phyloP scores from a whole-genome alignment of 2,113 vertebrate genomes.

The Centropristis striata region DNA sequence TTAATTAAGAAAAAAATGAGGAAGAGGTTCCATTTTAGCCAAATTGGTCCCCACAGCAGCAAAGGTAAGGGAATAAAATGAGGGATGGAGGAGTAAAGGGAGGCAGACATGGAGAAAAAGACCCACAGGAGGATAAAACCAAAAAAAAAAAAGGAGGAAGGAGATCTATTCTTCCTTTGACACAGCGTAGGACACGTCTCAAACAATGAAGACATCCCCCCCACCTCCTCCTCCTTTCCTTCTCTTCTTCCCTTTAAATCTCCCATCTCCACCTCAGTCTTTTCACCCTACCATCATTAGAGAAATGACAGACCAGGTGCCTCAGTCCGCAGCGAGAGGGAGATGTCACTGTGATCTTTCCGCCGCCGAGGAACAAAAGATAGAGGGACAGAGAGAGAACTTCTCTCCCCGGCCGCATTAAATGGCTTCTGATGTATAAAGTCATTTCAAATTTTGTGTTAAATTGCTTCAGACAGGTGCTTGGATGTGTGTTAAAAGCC shows the following conservation, averaged over 20 bases:
- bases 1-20: conserved; percentile 90
- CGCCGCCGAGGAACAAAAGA: conserved; percentile 59
- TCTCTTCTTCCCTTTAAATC: conserved; percentile 41
- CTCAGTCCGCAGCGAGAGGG: conserved; percentile 52
- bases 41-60: conserved; percentile 87
- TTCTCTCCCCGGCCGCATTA: conserved; percentile 65
- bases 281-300: conserved; percentile 68
- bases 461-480: conserved; percentile 81
- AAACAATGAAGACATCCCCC: conserved; percentile 72
- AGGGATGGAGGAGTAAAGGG: conserved; percentile 74
- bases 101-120: conserved; percentile 72
- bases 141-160: conserved; percentile 34
- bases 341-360: conserved; percentile 78
- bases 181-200: conserved; percentile 70
- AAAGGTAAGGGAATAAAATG: conserved; percentile 81
- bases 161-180: conserved; percentile 73
- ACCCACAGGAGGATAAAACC: conserved; percentile 66
- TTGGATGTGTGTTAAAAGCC: conserved; percentile 82
- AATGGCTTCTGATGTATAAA: conserved; percentile 77
- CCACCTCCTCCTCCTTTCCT: conserved; percentile 5
- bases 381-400: conserved; percentile 61
- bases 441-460: conserved; percentile 76
- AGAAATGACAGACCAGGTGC: conserved; percentile 73
- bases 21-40: conserved; percentile 87
- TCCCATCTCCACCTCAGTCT: conserved; percentile 39